Conservation (phyloP, 2,888 invertebrate genomes). For the Drosophila quinaria region DNA sequence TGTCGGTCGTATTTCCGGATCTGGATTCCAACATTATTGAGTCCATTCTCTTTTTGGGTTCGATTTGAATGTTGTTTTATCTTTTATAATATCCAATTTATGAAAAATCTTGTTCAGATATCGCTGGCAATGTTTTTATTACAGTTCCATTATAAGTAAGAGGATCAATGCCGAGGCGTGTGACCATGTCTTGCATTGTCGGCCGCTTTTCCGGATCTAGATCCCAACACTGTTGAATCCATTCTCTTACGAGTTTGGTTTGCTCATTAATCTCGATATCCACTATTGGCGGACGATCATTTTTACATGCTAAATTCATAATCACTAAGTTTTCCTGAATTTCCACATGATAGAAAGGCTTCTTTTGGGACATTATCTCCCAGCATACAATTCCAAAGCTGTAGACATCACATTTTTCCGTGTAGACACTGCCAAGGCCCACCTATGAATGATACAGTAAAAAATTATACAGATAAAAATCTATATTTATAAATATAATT, state of each 20-base stretch:
- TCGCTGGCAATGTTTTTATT: not conserved
- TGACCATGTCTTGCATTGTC: constrained; percentile 1
- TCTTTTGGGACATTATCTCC: constrained; percentile 40
- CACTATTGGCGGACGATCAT: constrained; percentile 10
- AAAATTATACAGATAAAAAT: too few species aligned
- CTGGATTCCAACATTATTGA: too few species aligned
- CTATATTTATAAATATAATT: too few species aligned
- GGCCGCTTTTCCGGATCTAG: constrained; percentile 18
- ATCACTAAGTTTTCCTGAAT: accelerated
- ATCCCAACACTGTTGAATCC: constrained; percentile 41
- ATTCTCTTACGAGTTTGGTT: not conserved
- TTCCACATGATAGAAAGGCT: not conserved
- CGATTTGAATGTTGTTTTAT: too few species aligned
- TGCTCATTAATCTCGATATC: not conserved
- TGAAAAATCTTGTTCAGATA: not conserved
- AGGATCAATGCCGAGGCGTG: not conserved
- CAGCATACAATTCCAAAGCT: constrained; percentile 53
- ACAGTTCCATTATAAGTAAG: not conserved
- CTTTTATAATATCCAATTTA: too few species aligned
- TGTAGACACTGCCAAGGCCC: accelerated
- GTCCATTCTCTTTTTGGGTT: too few species aligned
- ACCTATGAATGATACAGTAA: constrained; percentile 15
- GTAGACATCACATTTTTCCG: constrained; percentile 44
- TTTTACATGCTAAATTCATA: not conserved
- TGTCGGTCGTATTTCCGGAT: too few species aligned